Evolutionary conservation across 1,140 invertebrate species (phyloP).

Genomic region (Pemphigus obesinymphae): DNA sequence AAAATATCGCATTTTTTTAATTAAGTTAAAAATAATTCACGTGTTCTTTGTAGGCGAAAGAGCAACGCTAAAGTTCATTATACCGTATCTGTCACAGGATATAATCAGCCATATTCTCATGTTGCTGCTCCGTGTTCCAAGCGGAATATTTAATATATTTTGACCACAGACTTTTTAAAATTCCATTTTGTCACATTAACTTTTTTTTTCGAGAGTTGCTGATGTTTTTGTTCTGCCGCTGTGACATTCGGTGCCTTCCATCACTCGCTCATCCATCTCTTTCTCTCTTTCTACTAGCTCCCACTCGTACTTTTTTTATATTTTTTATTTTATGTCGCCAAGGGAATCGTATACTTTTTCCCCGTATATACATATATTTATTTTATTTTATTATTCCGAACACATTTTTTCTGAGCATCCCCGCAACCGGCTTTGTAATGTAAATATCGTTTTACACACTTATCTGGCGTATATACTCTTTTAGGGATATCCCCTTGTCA

Average conservation of each 20-base stretch:
- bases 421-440: conserved; percentile 36
- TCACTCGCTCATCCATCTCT: neutral
- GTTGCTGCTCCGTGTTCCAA: neutral
- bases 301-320: neutral
- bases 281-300: neutral
- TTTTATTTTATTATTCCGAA: conserved; percentile 40
- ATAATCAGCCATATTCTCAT: neutral
- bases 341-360: conserved; percentile 16
- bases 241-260: neutral
- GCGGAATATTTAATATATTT: conserved; percentile 32
- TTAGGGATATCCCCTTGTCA: conserved; percentile 40
- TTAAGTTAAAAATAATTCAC: conserved; percentile 23
- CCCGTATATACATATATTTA: neutral
- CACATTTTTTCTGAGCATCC: conserved; percentile 24
- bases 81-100: conserved; percentile 19
- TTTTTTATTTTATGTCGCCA: conserved; percentile 27
- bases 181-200: conserved; percentile 40
- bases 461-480: conserved; percentile 39
- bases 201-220: conserved; percentile 20
- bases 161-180: conserved; percentile 29
- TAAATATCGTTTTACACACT: conserved; percentile 41
- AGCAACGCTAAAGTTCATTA: conserved; percentile 24
- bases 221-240: conserved; percentile 19
- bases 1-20: too few relatives aligned
- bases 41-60: neutral